phyloP scores from a whole-genome alignment of 2,113 vertebrate genomes.

The Gracilinanus agilis region DNA sequence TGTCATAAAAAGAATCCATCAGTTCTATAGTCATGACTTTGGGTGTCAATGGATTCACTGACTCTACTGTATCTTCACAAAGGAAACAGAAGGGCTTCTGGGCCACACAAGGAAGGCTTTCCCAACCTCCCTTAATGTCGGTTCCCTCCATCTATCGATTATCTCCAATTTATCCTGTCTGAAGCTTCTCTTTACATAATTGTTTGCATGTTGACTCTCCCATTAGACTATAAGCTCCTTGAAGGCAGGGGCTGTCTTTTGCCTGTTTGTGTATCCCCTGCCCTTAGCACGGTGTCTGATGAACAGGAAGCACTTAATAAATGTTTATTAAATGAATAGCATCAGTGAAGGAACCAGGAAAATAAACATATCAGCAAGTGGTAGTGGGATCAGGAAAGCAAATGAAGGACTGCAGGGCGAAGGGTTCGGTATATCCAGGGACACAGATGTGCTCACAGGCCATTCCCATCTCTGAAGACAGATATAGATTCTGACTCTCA shows the following conservation, averaged over 20 bases:
- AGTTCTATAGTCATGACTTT: not conserved
- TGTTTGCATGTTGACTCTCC: not conserved
- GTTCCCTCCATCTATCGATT: not conserved
- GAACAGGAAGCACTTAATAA: not conserved
- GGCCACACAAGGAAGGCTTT: not conserved
- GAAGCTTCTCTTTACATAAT: not conserved
- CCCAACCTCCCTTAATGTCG: too few relatives aligned
- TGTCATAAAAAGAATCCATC: not conserved
- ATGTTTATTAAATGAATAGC: not conserved
- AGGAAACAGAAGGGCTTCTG: not conserved
- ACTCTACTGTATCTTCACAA: not conserved
- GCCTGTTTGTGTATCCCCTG: not conserved
- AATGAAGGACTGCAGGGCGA: too few relatives aligned
- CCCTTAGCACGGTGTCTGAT: not conserved
- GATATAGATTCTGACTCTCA: not conserved
- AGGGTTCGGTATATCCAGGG: not conserved
- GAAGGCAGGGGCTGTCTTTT: not conserved
- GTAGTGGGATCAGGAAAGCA: not conserved
- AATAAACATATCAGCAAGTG: not conserved
- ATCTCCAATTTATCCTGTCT: not conserved
- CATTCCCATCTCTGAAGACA: not conserved
- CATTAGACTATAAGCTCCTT: not conserved
- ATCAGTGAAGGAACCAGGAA: not conserved
- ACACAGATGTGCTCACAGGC: not conserved
- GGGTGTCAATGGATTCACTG: not conserved